phyloP scores from a whole-genome alignment of 2,113 vertebrate species.

The Vombatus ursinus region DNA sequence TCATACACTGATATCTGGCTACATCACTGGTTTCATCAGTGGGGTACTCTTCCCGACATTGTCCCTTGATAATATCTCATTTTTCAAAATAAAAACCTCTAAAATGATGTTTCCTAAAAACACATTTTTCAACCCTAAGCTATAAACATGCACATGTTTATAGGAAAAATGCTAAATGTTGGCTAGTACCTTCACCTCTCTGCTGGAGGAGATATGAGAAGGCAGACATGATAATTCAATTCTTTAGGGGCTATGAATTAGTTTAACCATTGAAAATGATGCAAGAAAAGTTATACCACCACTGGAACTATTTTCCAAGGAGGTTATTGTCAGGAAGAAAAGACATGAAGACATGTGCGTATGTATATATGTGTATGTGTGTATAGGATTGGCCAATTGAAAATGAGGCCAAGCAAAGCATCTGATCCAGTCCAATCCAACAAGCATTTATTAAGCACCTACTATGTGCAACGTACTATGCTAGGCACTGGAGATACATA shows the following conservation, averaged over 20 bases:
- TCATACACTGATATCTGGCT: background rate
- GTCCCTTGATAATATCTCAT: background rate
- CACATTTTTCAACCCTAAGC: background rate
- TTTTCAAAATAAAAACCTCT: background rate
- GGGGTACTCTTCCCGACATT: background rate
- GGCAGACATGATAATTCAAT: background rate
- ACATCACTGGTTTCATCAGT: background rate
- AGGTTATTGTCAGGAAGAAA: background rate
- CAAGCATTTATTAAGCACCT: background rate
- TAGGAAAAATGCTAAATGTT: background rate
- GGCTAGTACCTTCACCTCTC: background rate
- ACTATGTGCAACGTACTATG: background rate
- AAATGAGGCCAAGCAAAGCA: background rate
- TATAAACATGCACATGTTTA: background rate
- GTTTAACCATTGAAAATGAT: background rate
- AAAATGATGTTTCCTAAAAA: background rate
- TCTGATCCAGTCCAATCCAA: constrained; percentile 2
- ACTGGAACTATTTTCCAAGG: background rate
- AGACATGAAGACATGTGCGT: background rate
- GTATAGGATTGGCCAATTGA: background rate
- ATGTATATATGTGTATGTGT: background rate
- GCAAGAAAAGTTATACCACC: background rate
- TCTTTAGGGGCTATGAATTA: background rate
- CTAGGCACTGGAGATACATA: background rate
- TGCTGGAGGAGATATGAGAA: background rate